These are phyloP conservation scores for Scaptodrosophila latifasciaeformis DNA, from an alignment of 2,888 invertebrate genomes.

Conservation along the genomic window DNA sequence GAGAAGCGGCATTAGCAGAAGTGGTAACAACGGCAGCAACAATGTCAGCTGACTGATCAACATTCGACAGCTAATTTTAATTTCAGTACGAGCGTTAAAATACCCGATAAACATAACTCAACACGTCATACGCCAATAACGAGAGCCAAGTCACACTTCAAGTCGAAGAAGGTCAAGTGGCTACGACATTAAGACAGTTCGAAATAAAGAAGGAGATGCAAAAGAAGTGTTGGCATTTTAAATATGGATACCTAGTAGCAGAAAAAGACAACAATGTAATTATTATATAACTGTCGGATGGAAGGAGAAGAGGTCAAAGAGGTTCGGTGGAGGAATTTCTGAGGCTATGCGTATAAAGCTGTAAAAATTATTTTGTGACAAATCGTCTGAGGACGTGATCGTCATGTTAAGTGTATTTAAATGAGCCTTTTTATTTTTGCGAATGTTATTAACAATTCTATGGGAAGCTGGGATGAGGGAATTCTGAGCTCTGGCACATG, in stretches of 20 bases:
- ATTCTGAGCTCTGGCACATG: background rate
- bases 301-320: background rate
- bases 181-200: too few relatives aligned
- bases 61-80: slow-evolving; percentile 29
- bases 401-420: slow-evolving; percentile 64
- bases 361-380: slow-evolving; percentile 75
- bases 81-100: slow-evolving; percentile 12
- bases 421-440: slow-evolving; percentile 43
- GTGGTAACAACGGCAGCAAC: background rate
- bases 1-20: background rate
- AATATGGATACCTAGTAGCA: background rate
- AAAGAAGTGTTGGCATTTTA: too few relatives aligned
- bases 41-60: slow-evolving; percentile 28
- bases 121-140: slow-evolving; percentile 3
- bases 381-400: slow-evolving; percentile 74
- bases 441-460: slow-evolving; percentile 65
- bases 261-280: slow-evolving; percentile 5
- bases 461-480: slow-evolving; percentile 24
- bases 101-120: too few relatives aligned
- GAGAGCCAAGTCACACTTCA: slow-evolving; percentile 12
- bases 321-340: background rate
- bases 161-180: background rate
- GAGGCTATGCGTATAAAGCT: slow-evolving; percentile 61
- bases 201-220: background rate
- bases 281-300: background rate